phyloP scores from a whole-genome alignment of 2,888 invertebrate genomes.

The Cerceris ruficornis region DNA sequence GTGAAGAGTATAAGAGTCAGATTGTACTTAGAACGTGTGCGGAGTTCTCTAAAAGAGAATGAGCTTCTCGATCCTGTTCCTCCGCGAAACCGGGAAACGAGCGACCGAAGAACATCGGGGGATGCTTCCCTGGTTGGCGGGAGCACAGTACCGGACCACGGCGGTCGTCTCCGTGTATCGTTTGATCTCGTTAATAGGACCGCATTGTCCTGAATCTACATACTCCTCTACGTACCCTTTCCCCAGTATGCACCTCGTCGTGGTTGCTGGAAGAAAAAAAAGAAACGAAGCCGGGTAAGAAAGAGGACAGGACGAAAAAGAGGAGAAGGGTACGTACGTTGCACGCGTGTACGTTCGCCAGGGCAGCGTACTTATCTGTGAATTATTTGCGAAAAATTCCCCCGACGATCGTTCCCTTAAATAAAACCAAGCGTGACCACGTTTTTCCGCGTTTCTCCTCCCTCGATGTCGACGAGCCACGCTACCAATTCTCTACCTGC shows the following conservation, averaged over 20 bases:
- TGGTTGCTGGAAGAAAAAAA: conserved; percentile 42
- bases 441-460: too few relatives aligned
- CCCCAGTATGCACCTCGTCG: conserved; percentile 61
- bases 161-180: conserved; percentile 74
- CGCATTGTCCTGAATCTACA: conserved; percentile 76
- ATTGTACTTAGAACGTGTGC: too few relatives aligned
- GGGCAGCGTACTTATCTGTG: conserved; percentile 38
- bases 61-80: too few relatives aligned
- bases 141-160: conserved; percentile 70
- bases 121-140: conserved; percentile 68
- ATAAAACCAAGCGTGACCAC: neutral
- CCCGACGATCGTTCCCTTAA: neutral
- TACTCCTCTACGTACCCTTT: conserved; percentile 67
- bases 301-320: conserved; percentile 6
- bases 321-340: conserved; percentile 31
- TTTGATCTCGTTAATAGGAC: conserved; percentile 78
- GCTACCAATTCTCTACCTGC: too few relatives aligned
- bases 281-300: conserved; percentile 18
- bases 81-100: too few relatives aligned
- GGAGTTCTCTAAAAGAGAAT: too few relatives aligned
- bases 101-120: conserved; percentile 9
- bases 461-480: too few relatives aligned
- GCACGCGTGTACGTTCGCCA: conserved; percentile 47
- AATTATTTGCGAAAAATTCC: conserved; percentile 46
- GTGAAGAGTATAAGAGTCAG: too few relatives aligned